Evolutionary conservation across 2,797 vertebrate species (phyloP).

Genomic region (Diglossa cyanea): DNA sequence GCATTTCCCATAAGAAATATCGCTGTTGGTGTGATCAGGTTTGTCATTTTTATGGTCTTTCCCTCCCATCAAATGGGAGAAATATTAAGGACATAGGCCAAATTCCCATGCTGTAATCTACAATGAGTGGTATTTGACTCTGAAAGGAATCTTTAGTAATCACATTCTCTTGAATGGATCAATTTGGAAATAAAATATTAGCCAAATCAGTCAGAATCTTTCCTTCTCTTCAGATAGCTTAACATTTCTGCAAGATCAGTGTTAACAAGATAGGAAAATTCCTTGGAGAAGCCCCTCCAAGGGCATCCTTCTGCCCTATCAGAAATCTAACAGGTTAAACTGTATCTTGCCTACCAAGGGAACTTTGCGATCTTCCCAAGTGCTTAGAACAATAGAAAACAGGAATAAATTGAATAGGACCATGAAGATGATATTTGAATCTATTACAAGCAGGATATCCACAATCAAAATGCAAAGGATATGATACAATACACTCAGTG

Average conservation of each 20-base stretch:
- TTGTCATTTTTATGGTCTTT: neutral
- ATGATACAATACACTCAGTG: rapidly evolving
- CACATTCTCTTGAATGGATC: neutral
- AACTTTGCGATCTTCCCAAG: neutral
- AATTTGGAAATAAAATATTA: neutral
- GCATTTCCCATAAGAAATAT: neutral
- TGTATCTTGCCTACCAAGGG: neutral
- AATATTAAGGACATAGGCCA: neutral
- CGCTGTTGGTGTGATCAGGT: neutral
- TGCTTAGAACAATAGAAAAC: neutral
- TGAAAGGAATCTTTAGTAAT: neutral
- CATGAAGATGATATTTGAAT: neutral
- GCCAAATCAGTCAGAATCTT: neutral
- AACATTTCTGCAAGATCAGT: neutral
- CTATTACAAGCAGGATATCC: neutral
- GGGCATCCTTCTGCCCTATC: neutral
- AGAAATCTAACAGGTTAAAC: neutral
- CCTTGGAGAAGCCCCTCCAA: neutral
- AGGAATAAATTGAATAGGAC: neutral
- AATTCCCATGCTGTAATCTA: neutral
- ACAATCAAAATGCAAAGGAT: neutral
- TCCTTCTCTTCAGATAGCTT: neutral
- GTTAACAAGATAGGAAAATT: neutral
- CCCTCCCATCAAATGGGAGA: neutral
- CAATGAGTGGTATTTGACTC: neutral